phyloP scores from a whole-genome alignment of 30 jellyfish, hydroid and myxozoan genomes.

The Phacellophora camtschatica region DNA sequence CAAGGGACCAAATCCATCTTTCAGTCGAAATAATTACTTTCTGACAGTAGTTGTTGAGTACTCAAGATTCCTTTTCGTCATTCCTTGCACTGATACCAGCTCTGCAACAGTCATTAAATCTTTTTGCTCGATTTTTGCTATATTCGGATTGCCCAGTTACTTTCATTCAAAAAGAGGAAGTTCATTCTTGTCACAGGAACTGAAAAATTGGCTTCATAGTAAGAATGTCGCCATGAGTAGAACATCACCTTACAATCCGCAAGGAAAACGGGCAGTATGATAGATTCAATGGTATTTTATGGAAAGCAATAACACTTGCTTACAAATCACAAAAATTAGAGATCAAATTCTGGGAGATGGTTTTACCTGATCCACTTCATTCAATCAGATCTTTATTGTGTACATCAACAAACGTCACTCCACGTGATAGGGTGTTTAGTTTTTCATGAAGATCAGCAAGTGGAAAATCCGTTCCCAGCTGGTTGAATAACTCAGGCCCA shows the following conservation, averaged over 20 bases:
- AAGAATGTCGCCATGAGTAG: constrained; percentile 44
- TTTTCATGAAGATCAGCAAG: constrained; percentile 45
- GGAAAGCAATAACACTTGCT: constrained; percentile 66
- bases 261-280: constrained; percentile 75
- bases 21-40: too few species aligned
- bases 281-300: constrained; percentile 66
- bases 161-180: constrained; percentile 56
- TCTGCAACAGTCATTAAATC: too few species aligned
- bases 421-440: constrained; percentile 72
- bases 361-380: constrained; percentile 72
- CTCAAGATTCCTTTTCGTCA: too few species aligned
- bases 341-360: constrained; percentile 45
- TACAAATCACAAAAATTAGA: constrained; percentile 43
- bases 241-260: constrained; percentile 59
- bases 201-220: constrained; percentile 1
- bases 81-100: too few species aligned
- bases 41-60: too few species aligned
- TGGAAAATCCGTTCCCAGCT: constrained; percentile 46
- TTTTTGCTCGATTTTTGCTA: constrained; percentile 40
- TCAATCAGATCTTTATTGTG: constrained; percentile 70
- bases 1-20: too few species aligned
- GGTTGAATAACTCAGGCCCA: constrained; percentile 58
- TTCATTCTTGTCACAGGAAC: constrained; percentile 14
- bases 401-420: constrained; percentile 81
- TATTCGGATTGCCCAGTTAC: constrained; percentile 59